Evolutionary conservation across 2,113 vertebrate genomes (phyloP), one percentile per base, ranked within the genome.

Genomic region (Paedocypris sp.): DNA sequence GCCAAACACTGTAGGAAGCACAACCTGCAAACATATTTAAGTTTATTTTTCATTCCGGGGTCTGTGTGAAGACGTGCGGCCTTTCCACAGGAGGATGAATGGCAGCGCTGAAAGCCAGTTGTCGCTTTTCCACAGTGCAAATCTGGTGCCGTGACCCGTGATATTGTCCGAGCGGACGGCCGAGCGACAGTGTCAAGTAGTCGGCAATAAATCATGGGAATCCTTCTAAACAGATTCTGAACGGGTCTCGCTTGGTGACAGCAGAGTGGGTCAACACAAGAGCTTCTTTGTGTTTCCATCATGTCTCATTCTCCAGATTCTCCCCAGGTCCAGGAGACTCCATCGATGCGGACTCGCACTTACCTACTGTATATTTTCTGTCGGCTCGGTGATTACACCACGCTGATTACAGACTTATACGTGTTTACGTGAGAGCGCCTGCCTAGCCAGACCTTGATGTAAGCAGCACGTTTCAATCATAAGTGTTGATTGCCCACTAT

Each of bases 111-210:
- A 78, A 69, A 70, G 71, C 72, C 62, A 73, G 71, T 64, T 72
- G 62, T 62, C 71, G 32, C 47, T 35, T 51, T 41, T 62, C 47
- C 66, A 29, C 15, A 43, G 63, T 43, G 52, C 63, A 3, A 8
- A 0, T 52, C 77, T 73, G 74, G 75, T 75, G 42, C 48, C 59
- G 70, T 75, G 81, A 82, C 80, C 81, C 71, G 3, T 43, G 71
- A 78, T 80, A 79, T 82, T 82, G 82, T 83, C 75, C 60, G 46
- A 76, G 73, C 75, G 72, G 79, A 75, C 65, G 77, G 73, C 76
- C 69, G 74, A 75, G 79, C 80, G 82, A 83, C 81, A 76, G 79
- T 82, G 78, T 85, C 79, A 82, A 85, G 83, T 83, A 80, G 76
- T 66, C 64, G 71, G 79, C 80, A 70, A 84, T 85, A 80, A 79